These are phyloP conservation scores for Drosophila nigrodunni DNA, from an alignment of 1,140 invertebrate species.

Conservation along the genomic window DNA sequence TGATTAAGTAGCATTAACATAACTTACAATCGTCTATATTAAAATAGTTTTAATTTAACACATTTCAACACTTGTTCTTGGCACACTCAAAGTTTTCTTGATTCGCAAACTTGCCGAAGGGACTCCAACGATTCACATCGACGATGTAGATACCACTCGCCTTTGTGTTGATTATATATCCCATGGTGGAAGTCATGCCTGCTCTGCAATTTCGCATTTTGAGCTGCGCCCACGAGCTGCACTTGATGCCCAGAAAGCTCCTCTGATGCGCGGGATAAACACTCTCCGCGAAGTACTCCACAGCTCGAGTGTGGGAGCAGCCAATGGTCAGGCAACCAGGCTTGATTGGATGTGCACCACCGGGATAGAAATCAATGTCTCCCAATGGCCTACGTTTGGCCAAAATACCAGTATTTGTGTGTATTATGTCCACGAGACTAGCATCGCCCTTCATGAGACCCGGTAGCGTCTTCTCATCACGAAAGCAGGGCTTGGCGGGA, in stretches of 20 bases:
- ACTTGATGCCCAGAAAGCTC: constrained; percentile 67
- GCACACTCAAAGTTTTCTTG: constrained; percentile 17
- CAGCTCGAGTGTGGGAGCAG: constrained; percentile 88
- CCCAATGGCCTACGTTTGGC: constrained; percentile 85
- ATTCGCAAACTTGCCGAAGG: constrained; percentile 51
- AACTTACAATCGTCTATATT: neutral
- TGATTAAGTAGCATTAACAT: constrained; percentile 35
- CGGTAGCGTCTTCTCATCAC: constrained; percentile 79
- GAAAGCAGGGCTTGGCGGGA: constrained; percentile 89
- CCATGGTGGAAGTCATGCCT: constrained; percentile 57
- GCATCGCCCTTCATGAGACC: constrained; percentile 86
- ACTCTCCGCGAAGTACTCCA: constrained; percentile 87
- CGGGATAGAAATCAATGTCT: constrained; percentile 91
- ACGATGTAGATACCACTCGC: constrained; percentile 67
- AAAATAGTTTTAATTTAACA: constrained; percentile 1
- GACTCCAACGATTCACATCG: constrained; percentile 60
- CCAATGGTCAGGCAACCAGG: constrained; percentile 86
- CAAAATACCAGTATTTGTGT: constrained; percentile 90
- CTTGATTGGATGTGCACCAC: constrained; percentile 81
- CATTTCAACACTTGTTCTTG: constrained; percentile 2
- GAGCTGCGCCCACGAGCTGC: constrained; percentile 58
- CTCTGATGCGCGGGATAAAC: constrained; percentile 83
- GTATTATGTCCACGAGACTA: constrained; percentile 89
- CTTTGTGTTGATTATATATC: constrained; percentile 53
- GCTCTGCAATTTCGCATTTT: constrained; percentile 42